Percentiles rank a stretch among this genome's conserved stretches.
Evolutionary conservation across 2,113 vertebrate species (phyloP).

Genomic region (Butorides virescens): DNA sequence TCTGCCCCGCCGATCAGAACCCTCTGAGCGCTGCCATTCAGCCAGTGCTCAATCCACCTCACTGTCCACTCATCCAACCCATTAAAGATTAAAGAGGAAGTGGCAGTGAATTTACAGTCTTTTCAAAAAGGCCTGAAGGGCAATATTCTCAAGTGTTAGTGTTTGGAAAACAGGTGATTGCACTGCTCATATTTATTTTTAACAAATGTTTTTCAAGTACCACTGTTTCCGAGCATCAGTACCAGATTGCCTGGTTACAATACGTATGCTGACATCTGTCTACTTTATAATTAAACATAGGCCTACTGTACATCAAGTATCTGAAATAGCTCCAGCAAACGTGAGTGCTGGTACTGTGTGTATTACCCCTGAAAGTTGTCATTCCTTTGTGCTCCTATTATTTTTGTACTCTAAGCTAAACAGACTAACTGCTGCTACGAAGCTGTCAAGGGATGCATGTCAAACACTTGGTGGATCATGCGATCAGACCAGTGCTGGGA

Average conservation of each 20-base stretch:
- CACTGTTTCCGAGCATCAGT: not conserved
- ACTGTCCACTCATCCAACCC: too few species aligned
- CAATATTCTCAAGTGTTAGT: constrained; percentile 9
- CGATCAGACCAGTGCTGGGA: constrained; percentile 69
- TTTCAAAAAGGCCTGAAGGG: constrained; percentile 7
- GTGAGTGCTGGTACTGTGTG: not conserved
- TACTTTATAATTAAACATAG: not conserved
- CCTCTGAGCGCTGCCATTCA: too few species aligned
- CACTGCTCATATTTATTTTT: constrained; percentile 46
- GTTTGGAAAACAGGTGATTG: constrained; percentile 29
- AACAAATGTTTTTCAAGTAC: not conserved
- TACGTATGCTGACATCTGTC: not conserved
- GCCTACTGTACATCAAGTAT: not conserved
- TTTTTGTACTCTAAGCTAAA: constrained; percentile 68
- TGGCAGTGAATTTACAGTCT: not conserved
- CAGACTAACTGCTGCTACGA: constrained; percentile 64
- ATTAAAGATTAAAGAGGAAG: not conserved
- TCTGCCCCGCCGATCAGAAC: too few species aligned
- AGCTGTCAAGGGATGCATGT: constrained; percentile 72
- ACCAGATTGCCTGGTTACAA: not conserved
- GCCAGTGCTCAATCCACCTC: too few species aligned
- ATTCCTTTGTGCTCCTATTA: constrained; percentile 55
- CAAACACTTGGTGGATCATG: constrained; percentile 76
- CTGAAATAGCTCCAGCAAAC: not conserved
- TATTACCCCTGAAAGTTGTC: constrained; percentile 39